Conservation (phyloP, 2,797 vertebrate genomes). For the Macrochelys suwanniensis region DNA sequence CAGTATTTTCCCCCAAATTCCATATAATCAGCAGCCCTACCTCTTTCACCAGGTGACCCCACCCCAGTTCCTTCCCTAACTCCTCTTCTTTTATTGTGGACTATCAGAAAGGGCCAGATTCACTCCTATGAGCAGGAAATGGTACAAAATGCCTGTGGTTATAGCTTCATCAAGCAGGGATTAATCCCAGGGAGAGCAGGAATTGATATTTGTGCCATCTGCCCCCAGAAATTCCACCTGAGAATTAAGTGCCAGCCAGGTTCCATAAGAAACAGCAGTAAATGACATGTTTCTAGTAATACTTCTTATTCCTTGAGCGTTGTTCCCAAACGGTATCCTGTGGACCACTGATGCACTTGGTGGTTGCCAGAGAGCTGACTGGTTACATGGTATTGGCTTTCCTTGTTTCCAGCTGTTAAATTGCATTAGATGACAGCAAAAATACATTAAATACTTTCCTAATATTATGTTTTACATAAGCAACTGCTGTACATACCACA, state of each 20-base stretch:
- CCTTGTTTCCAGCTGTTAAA: not conserved
- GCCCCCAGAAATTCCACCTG: not conserved
- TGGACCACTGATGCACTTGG: not conserved
- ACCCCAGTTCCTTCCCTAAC: not conserved
- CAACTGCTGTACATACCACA: not conserved
- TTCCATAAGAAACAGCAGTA: not conserved
- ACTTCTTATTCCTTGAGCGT: not conserved
- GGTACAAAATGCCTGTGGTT: not conserved
- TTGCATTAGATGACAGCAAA: not conserved
- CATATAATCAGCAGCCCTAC: not conserved
- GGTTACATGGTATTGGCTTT: slow-evolving; percentile 4
- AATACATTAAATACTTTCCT: not conserved
- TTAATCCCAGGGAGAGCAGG: not conserved
- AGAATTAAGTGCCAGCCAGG: slow-evolving; percentile 10
- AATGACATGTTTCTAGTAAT: not conserved
- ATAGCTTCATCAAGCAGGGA: not conserved
- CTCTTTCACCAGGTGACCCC: not conserved
- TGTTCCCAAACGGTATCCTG: not conserved
- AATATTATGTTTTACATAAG: not conserved
- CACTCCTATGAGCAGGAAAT: not conserved
- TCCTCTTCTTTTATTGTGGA: not conserved
- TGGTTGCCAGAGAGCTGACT: not conserved
- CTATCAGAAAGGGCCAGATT: not conserved
- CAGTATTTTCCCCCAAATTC: not conserved
- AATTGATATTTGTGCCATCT: slow-evolving; percentile 2